Evolutionary conservation across 2,797 vertebrate genomes (phyloP), one percentile per base, ranked within the genome.

Genomic region (Denticeps clupeoides): DNA sequence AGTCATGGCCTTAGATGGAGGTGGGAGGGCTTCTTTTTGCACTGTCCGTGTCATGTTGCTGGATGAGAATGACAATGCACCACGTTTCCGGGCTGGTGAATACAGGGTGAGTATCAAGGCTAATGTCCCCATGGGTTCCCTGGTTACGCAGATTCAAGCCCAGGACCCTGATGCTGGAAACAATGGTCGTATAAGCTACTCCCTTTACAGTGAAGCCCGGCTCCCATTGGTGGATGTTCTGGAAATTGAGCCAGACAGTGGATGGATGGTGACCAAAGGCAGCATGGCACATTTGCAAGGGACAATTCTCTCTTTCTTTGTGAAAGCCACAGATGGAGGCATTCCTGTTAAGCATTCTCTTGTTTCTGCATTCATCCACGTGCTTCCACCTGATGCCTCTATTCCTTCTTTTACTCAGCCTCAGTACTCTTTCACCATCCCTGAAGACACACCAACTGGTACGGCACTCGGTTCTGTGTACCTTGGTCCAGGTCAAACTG

Each of bases 31-130:
- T n/a, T 91, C 90, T 0, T 97, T 96, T 63, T 97, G 93, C 67
- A 92, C 87, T 0, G 88, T 99, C 33, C 89, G 91, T 61, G 91
- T 97, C 56, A 90, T 97, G 49, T 84, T 99, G 25, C 84, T 80
- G 1, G 95, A 99, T 18, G 90, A 94, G 69, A 99, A 99, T 48
- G 95, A 99, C 78, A 97, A 97, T 22, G 82, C 89, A 0, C 95
- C 95, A 27, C 80, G 67, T 9, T 99, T 97, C 74, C 86, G 89
- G 71, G 90, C 91, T 2, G 84, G 82, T 37, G 87, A 93, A 56
- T 99, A 97, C 59, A 88, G 82, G 0, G 70, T 95, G 72, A 97
- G 91, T 62, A 82, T 99, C 53, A 93, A 87, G 60, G 89, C 91
- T 23, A 93, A 91, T 1, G 78, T 92, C 37, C 87, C 82, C 49